Conservation (phyloP, 2,113 vertebrate genomes). For the Coregonus clupeaformis region DNA sequence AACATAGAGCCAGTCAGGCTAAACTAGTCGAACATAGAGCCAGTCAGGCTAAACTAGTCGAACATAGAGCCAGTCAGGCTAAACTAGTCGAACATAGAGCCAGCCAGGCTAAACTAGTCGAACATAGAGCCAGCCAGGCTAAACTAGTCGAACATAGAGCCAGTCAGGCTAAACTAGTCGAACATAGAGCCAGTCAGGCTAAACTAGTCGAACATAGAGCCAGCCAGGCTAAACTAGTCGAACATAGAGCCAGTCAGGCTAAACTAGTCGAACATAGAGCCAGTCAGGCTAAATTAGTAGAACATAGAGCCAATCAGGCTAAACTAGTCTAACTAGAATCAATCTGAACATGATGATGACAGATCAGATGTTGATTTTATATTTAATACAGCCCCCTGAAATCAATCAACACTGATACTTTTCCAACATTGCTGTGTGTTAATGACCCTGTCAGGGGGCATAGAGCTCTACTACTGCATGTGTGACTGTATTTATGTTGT, state of each 20-base stretch:
- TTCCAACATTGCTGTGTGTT: not conserved
- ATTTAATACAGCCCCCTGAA: not conserved
- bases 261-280: too few species aligned
- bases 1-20: conserved; percentile 43
- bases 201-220: conserved; percentile 17
- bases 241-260: not conserved
- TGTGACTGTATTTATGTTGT: conserved; percentile 53
- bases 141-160: too few species aligned
- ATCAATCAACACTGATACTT: not conserved
- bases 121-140: not conserved
- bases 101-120: too few species aligned
- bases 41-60: conserved; percentile 62
- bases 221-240: not conserved
- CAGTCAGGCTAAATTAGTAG: not conserved
- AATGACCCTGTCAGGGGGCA: not conserved
- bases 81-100: not conserved
- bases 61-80: conserved; percentile 43
- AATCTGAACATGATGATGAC: not conserved
- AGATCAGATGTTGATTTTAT: not conserved
- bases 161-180: not conserved
- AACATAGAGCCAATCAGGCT: too few species aligned
- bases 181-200: too few species aligned
- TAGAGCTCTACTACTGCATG: conserved; percentile 3
- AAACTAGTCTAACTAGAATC: too few species aligned
- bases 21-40: not conserved